Base-by-base conservation (phyloP, 2,888 invertebrate genomes). In the Schizaphis graminum region DNA sequence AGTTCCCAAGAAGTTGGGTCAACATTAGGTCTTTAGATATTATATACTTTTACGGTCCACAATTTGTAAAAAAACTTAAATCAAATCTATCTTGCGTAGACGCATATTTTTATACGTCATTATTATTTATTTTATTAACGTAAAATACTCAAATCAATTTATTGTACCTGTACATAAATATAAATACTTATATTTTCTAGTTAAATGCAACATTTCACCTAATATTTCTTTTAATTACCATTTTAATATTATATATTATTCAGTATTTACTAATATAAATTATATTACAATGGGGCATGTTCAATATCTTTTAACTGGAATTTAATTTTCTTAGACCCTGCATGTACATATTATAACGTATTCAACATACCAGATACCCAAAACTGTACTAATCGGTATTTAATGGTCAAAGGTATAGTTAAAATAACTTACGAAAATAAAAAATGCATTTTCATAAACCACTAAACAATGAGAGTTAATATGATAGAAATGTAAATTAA, bases 381-480 rank as follows among this genome's bases (percentile, higher is more conserved):
- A 88, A 35, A 35, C 11, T 26, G 35, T 10, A 88, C 53, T 88
- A 88, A 88, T 88, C 53, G 24, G 35, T 88, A 56, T 88, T 88
- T 88, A 88, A 88, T 88, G 13, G 4, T 56, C 5, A 77, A 21
- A 35, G 26, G 24, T 53, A 77, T 35, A 88, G 35, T 56, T 88
- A 35, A 88, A 88, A 53, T 53, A 53, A 88, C 11, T 35, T 56
- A 88, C 53, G 53, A 11, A 88, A 88, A 88, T 35, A 88, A 53
- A 53, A 35, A 77, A 53, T 21, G 5, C 21, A 56, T 88, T 87
- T 87, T 53, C 3, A 87, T 87, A 10, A 21, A 53, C 24, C 11
- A 85, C 44, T 53, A 8, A 77, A 77, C 8, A 41, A 35, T 77
- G 21, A 35, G 11, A 53, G 35, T 56, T 41, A 13, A 35, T 88